A percentile compares a stretch with the other conserved stretches of the same genome.
Evolutionary conservation across 37 sponge, comb jelly and placozoan genomes (phyloP).

Genomic region (Halisarca cf. caerulea): DNA sequence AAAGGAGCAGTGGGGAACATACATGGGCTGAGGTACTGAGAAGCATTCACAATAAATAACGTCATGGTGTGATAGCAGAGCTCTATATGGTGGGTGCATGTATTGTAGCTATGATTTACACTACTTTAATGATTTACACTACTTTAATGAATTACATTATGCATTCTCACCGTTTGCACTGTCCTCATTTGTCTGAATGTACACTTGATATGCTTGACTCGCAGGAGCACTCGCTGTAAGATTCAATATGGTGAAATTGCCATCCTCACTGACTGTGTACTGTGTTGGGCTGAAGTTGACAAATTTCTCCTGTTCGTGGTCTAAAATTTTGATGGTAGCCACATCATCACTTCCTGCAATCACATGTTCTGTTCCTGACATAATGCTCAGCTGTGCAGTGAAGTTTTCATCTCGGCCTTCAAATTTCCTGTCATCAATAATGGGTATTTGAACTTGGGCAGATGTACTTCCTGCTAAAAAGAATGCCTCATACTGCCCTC

Average conservation of each 20-base stretch:
- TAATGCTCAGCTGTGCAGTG: not conserved
- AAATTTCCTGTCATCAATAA: not conserved
- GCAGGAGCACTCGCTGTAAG: not conserved
- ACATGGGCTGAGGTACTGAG: too few relatives aligned
- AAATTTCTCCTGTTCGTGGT: not conserved
- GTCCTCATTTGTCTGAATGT: not conserved
- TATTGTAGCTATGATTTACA: too few relatives aligned
- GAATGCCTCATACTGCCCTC: not conserved
- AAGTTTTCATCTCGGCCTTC: slow-evolving; percentile 24
- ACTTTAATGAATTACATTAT: not conserved
- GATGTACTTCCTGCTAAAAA: slow-evolving; percentile 9
- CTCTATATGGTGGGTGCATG: too few relatives aligned
- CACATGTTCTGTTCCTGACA: not conserved
- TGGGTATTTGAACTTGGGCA: slow-evolving; percentile 7
- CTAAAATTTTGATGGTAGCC: slow-evolving; percentile 19
- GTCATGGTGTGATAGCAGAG: too few relatives aligned
- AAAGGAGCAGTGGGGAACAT: too few relatives aligned
- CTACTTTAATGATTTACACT: too few relatives aligned
- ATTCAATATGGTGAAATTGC: not conserved
- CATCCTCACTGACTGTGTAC: slow-evolving; percentile 31
- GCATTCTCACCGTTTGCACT: not conserved
- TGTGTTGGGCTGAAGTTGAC: slow-evolving; percentile 5
- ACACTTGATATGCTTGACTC: not conserved
- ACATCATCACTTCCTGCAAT: not conserved
- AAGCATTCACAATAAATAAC: too few relatives aligned